Conservation (phyloP, 2,113 vertebrate genomes). For the Hassar affinis region DNA sequence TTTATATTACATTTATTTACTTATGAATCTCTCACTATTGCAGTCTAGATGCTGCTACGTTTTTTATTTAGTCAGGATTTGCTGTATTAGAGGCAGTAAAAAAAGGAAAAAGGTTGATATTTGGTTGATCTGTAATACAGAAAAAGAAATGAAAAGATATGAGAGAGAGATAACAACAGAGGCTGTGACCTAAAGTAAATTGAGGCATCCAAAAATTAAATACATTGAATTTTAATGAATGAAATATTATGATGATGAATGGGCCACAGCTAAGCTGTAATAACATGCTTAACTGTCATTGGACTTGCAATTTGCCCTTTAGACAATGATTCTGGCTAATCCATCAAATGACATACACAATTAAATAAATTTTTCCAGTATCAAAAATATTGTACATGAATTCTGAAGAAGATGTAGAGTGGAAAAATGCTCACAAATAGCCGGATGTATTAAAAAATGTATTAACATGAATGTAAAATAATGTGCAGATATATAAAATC, state of each 20-base stretch:
- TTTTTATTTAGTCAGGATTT: background rate
- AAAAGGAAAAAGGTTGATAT: background rate
- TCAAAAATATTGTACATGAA: background rate
- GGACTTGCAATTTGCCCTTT: background rate
- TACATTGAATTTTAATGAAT: too few species aligned
- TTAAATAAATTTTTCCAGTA: background rate
- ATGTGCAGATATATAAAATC: background rate
- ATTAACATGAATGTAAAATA: background rate
- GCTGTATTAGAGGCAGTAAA: conserved; percentile 31
- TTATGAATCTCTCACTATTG: background rate
- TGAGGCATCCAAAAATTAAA: too few species aligned
- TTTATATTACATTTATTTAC: background rate
- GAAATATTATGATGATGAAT: background rate
- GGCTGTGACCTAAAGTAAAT: too few species aligned
- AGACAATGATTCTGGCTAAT: background rate
- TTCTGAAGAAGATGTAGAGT: background rate
- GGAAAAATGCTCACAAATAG: background rate
- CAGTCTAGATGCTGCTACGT: background rate
- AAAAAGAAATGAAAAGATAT: too few species aligned
- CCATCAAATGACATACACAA: background rate
- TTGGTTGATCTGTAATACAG: background rate
- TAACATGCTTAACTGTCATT: background rate
- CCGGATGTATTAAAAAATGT: background rate
- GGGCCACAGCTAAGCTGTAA: background rate
- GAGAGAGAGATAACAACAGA: too few species aligned